Base-by-base conservation (phyloP, 2,797 vertebrate species). In the Euphonia xanthogaster region DNA sequence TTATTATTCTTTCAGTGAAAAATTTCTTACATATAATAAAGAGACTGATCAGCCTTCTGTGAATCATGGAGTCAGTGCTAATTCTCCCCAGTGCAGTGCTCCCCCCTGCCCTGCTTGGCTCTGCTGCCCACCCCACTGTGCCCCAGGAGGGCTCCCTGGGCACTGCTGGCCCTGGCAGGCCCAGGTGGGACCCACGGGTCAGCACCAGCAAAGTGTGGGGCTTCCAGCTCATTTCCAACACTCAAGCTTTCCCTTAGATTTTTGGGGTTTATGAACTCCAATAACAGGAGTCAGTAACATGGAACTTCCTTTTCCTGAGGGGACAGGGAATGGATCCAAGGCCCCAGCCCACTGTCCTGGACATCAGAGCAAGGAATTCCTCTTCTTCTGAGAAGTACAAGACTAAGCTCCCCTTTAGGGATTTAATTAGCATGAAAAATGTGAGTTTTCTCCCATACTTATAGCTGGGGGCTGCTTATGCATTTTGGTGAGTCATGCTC, bases 401-500 rank as follows among this genome's bases (percentile, higher is more conserved):
- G 31, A 28, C 62, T 53, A 61, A 91, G 71, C 28, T 73, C 45
- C 39, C 25, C 3, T 17, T 58, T 30, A 79, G 51, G 53, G 81
- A 90, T 68, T 86, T 63, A 86, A 91, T 88, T 87, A 94, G 42
- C 42, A 44, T 18, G 48, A 89, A 94, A 94, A 76, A 74, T 50
- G 50, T 39, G 23, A 78, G n/a, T 62, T 78, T 88, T 88, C 47
- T 86, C 45, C 80, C 44, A 7, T 21, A 30, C 57, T 88, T 92
- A 62, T 7, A 84, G 73, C 82, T 94, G 54, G 28, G 63, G 66
- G 76, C 76, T 88, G 66, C 53, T 88, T 53, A 62, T 90, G 73
- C 40, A 16, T 88, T 91, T 94, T 75, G 86, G 79, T 92, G 92
- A 93, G 44, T 94, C 70, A 93, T 55, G 40, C 60, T 72, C 86